phyloP scores from a whole-genome alignment of 2,888 invertebrate species.

The Melitaea athalia region DNA sequence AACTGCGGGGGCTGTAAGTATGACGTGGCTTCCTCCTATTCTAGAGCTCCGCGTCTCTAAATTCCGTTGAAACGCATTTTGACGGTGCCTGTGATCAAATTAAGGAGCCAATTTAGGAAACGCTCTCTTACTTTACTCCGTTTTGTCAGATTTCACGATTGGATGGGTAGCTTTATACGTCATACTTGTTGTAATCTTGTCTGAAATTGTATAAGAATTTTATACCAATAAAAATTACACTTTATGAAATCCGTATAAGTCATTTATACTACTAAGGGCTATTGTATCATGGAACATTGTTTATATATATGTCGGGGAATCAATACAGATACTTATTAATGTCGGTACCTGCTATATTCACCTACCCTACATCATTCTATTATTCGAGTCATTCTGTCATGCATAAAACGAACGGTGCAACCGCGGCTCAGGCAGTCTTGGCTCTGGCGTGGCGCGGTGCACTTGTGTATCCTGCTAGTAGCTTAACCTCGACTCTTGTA shows the following conservation, averaged over 20 bases:
- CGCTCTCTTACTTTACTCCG: conserved; percentile 32
- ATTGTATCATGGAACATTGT: not conserved
- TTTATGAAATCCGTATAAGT: not conserved
- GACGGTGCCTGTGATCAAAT: conserved; percentile 47
- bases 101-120: conserved; percentile 45
- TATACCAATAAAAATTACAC: not conserved
- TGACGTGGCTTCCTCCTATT: conserved; percentile 52
- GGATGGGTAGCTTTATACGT: conserved; percentile 22
- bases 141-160: conserved; percentile 34
- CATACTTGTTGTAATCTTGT: conserved; percentile 20
- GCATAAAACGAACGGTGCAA: too few relatives aligned
- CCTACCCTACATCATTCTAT: too few relatives aligned
- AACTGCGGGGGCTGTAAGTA: conserved; percentile 52
- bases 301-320: not conserved
- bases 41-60: conserved; percentile 32
- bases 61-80: conserved; percentile 47
- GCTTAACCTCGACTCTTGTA: too few relatives aligned
- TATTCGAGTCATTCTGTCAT: too few relatives aligned
- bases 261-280: too few relatives aligned
- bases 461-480: too few relatives aligned
- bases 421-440: too few relatives aligned
- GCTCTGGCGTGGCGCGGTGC: too few relatives aligned
- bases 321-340: too few relatives aligned
- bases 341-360: too few relatives aligned
- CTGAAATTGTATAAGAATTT: conserved; percentile 8